phyloP scores from a whole-genome alignment of 2,113 vertebrate species.

The Megaptera novaeangliae region DNA sequence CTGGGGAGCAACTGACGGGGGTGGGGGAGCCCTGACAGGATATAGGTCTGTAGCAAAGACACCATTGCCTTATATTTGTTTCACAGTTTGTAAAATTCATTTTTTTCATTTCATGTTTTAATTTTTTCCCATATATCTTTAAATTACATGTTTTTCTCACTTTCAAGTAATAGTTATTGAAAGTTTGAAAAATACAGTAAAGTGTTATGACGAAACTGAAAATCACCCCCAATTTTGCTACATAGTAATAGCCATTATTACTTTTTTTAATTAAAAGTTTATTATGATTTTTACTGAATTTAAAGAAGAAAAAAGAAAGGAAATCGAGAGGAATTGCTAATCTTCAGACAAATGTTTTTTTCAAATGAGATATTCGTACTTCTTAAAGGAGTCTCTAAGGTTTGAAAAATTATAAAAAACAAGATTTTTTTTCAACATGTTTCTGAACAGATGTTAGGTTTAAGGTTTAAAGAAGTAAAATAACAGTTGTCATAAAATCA shows the following conservation, averaged over 20 bases:
- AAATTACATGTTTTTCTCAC: neutral
- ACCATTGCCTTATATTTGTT: neutral
- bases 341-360: neutral
- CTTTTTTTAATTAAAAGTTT: neutral
- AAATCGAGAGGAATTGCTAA: neutral
- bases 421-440: neutral
- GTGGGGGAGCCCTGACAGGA: too few species aligned
- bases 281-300: neutral
- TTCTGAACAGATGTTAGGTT: neutral
- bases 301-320: neutral
- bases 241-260: neutral
- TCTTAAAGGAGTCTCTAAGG: neutral
- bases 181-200: neutral
- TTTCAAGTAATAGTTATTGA: neutral
- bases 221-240: neutral
- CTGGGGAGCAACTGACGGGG: rapidly evolving
- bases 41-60: neutral
- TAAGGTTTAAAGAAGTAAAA: neutral
- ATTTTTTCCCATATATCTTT: neutral
- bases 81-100: neutral
- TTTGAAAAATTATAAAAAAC: neutral
- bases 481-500: neutral
- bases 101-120: neutral
- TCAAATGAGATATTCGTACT: neutral
- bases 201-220: neutral